Base-by-base conservation (phyloP, 2,797 vertebrate genomes). In the Clarias pachynema region DNA sequence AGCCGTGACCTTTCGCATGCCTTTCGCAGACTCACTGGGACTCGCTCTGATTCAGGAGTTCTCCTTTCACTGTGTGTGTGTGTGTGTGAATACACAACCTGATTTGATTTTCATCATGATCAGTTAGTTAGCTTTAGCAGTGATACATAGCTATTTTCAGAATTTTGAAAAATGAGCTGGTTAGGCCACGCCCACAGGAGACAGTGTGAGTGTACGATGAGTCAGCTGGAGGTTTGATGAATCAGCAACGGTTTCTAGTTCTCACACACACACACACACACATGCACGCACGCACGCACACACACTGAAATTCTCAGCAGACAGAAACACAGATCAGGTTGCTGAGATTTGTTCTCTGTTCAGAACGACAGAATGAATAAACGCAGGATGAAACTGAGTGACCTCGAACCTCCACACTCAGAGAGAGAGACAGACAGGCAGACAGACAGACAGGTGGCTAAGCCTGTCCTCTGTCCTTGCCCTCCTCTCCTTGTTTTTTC, bases 361-460 rank as follows among this genome's bases (percentile, higher is more conserved):
- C 7, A 57, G 44, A 77, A 53, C 18, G 22, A 53, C 20, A 4
- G 73, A 66, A 78, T 16, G 59, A 78, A 78, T 37, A 15, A 56
- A 66, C 9, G 31, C 60, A 69, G 63, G 8, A 57, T 5, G 26
- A 65, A 75, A 63, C 81, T 49, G 20, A 73, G 14, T 22, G 34
- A 44, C 59, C 72, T 77, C 14, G 16, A 84, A 57, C 74, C 44
- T 57, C 53, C 20, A 78, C 73, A 68, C 53, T 69, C 29, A 53
- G 26, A 29, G 31, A 53, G 62, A 66, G 14, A 88, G 65, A 65
- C 49, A 65, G 86, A 83, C 90, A 87, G 91, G 87, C 89, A 93
- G 92, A 89, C 90, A 94, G 94, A 95, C 94, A 93, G 92, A 89
- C 90, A 94, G 94, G 95, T 93, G 95, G 94, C 92, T 86, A 65